phyloP scores from a whole-genome alignment of 23 tunicate species.

The Oikopleura albicans region DNA sequence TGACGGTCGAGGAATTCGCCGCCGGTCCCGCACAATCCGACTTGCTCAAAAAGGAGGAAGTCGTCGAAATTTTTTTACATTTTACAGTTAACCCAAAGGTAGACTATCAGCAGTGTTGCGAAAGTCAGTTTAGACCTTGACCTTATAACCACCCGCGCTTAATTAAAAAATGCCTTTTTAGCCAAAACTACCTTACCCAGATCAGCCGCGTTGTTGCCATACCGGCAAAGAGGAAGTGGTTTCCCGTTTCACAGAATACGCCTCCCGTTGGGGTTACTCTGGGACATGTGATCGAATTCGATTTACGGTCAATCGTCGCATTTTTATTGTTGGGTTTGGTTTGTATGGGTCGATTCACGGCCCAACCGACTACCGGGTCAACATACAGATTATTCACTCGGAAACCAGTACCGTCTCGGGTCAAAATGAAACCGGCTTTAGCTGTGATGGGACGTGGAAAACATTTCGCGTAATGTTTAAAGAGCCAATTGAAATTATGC shows the following conservation, averaged over 20 bases:
- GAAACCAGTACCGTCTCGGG: constrained; percentile 46
- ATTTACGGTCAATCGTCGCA: constrained; percentile 36
- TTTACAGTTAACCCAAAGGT: constrained; percentile 61
- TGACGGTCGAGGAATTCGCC: constrained; percentile 82
- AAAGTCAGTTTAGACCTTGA: no score
- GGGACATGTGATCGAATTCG: constrained; percentile 77
- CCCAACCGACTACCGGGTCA: constrained; percentile 59
- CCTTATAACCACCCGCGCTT: no score
- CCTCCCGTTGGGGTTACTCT: constrained; percentile 82
- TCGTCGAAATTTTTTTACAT: constrained; percentile 69
- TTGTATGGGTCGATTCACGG: constrained; percentile 52
- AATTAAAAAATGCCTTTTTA: background rate
- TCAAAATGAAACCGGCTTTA: constrained; percentile 65
- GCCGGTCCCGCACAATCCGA: constrained; percentile 91
- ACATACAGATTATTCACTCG: constrained; percentile 41
- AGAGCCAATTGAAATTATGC: constrained; percentile 53
- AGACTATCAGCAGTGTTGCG: no score
- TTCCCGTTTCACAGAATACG: constrained; percentile 44
- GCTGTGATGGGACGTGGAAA: constrained; percentile 54
- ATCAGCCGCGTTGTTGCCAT: constrained; percentile 48
- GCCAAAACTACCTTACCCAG: constrained; percentile 28
- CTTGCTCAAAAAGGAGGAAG: constrained; percentile 49
- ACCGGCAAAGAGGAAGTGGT: constrained; percentile 74
- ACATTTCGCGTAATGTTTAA: constrained; percentile 82
- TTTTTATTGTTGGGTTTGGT: constrained; percentile 61